phyloP scores from a whole-genome alignment of 1,140 invertebrate species.

The Wiebesia pumilae region DNA sequence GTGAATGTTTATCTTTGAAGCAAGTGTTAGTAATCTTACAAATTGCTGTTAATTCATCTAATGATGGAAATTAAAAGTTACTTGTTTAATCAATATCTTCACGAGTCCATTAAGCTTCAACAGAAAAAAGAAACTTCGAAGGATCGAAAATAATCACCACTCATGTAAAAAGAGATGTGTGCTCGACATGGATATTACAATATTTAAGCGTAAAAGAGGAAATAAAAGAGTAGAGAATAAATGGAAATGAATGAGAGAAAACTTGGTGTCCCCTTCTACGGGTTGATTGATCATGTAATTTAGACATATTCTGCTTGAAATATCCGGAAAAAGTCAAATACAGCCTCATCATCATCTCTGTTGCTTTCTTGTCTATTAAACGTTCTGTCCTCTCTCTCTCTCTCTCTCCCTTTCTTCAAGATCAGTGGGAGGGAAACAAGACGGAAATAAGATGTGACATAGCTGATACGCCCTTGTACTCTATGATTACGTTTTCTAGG shows the following conservation, averaged over 20 bases:
- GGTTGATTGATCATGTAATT: conserved; percentile 47
- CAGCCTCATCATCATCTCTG: background rate
- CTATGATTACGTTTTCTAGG: conserved; percentile 68
- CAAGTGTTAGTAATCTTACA: conserved; percentile 13
- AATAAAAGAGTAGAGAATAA: background rate
- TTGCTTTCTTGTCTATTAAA: background rate
- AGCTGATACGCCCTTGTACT: conserved; percentile 71
- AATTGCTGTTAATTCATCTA: conserved; percentile 18
- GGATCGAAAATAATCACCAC: background rate
- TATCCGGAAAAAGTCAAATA: conserved; percentile 1
- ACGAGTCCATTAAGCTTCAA: background rate
- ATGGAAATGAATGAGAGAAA: no score
- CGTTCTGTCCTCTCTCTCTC: conserved; percentile 15
- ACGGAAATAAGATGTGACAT: conserved; percentile 74
- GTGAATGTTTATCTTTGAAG: background rate
- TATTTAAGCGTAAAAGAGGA: background rate
- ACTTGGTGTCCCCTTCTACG: conserved; percentile 3
- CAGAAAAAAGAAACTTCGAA: background rate
- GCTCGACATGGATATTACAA: conserved; percentile 30
- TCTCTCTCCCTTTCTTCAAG: conserved; percentile 11
- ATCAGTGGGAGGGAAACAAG: conserved; percentile 59
- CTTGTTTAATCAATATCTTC: background rate
- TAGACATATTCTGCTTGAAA: conserved; percentile 11
- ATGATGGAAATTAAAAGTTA: conserved; percentile 25
- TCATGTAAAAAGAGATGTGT: background rate